These are phyloP conservation scores for Lycaon pictus DNA, from an alignment of 2,113 vertebrate genomes.

Conservation along the genomic window DNA sequence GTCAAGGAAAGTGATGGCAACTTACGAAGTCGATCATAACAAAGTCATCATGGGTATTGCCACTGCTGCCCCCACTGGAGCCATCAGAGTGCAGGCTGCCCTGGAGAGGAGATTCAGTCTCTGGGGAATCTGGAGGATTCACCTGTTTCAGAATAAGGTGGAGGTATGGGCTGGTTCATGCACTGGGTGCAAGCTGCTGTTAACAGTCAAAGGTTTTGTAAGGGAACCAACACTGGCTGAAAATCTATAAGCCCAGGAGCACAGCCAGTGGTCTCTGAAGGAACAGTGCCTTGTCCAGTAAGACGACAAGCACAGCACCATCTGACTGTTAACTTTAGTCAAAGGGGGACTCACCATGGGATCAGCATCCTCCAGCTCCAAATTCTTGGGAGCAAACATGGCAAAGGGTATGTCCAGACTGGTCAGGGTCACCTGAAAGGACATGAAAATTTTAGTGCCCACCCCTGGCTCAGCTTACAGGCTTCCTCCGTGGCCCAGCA, in stretches of 20 bases:
- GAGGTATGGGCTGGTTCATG: not conserved
- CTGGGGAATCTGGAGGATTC: constrained; percentile 94
- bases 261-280: fast-evolving
- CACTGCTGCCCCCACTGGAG: constrained; percentile 92
- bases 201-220: not conserved
- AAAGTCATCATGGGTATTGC: constrained; percentile 95
- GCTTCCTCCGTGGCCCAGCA: not conserved
- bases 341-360: constrained; percentile 92
- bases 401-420: constrained; percentile 97
- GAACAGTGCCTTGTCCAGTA: not conserved
- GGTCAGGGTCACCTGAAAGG: constrained; percentile 92
- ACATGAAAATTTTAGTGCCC: constrained; percentile 72
- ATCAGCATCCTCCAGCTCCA: constrained; percentile 95
- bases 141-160: constrained; percentile 87
- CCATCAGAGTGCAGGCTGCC: constrained; percentile 95
- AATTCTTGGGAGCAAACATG: constrained; percentile 95
- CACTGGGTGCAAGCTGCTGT: not conserved
- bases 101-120: constrained; percentile 93
- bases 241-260: not conserved
- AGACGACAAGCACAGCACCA: fast-evolving
- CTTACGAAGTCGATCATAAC: constrained; percentile 99
- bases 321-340: not conserved
- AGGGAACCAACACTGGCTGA: not conserved
- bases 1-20: not conserved
- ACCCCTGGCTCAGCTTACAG: not conserved